Base-by-base conservation (phyloP, 2,113 vertebrate genomes). In the Corythornis vintsioides region DNA sequence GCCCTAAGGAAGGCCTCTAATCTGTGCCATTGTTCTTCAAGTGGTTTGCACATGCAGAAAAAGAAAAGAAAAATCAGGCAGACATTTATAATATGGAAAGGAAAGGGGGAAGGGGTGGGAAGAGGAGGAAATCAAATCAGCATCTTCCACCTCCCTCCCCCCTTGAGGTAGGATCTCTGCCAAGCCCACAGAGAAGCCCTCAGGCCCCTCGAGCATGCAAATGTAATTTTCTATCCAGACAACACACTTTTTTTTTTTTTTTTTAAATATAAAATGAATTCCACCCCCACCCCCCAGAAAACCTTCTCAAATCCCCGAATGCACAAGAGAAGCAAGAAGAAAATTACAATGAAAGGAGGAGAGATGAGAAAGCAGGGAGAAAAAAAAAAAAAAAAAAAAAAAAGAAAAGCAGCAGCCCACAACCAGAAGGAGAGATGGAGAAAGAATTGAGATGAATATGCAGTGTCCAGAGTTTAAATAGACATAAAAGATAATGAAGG, bases 1-100 rank as follows among this genome's bases (percentile, higher is more conserved):
- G 93, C 97, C 96, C 91, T 92, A 96, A 97, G 96, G 97, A 98
- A 97, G 94, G 97, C 59, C 94, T 97, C 96, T 97, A 97, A 98
- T 98, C 97, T 98, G 96, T 97, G 95, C 97, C 92, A 98, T 98
- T 98, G 97, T 98, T 98, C 97, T 96, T 97, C 95, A 97, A 98
- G 97, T 97, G 97, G 97, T 97, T 97, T 97, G 97, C 92, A 97
- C 94, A 97, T 96, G 94, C 96, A 97, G 95, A 84, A 97, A 97
- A 96, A 97, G 93, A 97, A 97, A 97, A 92, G 95, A 92, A 94
- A 97, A 97, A 98, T 97, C 95, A 97, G 93, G 93, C 94, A 97
- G 94, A 97, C 94, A 92, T 97, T 96, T 97, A 97, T 96, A 97
- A 96, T 95, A 95, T 85, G 91, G 95, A 96, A 96, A 97, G 95